Base-by-base conservation (phyloP, 2,113 vertebrate genomes). In the Morone saxatilis region DNA sequence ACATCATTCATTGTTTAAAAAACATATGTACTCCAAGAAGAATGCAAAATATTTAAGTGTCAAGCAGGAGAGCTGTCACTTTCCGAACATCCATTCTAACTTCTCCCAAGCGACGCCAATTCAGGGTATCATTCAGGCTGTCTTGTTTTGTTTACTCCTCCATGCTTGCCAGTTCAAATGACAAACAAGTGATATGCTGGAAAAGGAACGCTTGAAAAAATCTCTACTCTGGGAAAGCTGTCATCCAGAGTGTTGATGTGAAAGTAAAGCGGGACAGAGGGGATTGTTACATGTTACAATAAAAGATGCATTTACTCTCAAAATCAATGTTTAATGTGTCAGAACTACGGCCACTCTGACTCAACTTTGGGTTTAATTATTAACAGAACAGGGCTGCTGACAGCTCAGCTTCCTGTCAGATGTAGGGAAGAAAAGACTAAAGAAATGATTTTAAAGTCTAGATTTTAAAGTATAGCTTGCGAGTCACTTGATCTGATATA, bases 291-390 rank as follows among this genome's bases (percentile, higher is more conserved):
- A 68, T 80, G 79, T 72, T 80, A 47, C 16, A 31, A 81, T 82
- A 67, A 80, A 88, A 91, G 72, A 86, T 59, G 53, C 65, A 85
- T 83, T 86, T 78, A 86, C 82, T 78, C 72, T 70, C 53, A 25
- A 57, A 63, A 88, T 91, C 72, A 86, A 80, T 91, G 83, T 88
- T 91, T 91, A 72, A 88, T 83, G 69, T 73, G 76, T 82, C 61
- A 57, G 78, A 69, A 81, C 71, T 63, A 70, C 53, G 68, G 75
- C 75, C 72, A 80, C 63, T 87, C n/a, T 31, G 47, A 66, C 80
- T 81, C 60, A 71, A 84, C 86, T 88, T 84, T 61, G 7, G 40
- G 69, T 88, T 89, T 61, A 89, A 89, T 91, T 89, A 90, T 92
- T 91, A 76, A 89, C 36, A 56, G n/a, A 78, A 76, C 62, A 81